Base-by-base conservation (phyloP, 1,140 invertebrate genomes). In the Cotesia vestalis region DNA sequence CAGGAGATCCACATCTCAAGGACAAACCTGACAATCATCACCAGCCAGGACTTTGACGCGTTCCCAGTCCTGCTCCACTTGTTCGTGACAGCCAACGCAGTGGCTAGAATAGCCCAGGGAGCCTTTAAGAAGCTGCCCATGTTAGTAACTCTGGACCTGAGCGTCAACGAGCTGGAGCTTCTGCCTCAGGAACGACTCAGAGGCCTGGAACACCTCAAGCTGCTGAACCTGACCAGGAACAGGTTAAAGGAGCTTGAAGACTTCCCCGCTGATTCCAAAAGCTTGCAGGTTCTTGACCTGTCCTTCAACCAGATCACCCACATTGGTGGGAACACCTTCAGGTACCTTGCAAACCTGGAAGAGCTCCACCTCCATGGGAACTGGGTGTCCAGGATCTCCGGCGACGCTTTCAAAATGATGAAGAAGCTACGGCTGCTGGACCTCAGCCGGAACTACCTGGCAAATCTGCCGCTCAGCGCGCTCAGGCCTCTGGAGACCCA, bases 1-100 rank as follows among this genome's bases (percentile, higher is more conserved):
- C 91, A 94, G 81, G 93, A 95, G 82, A 88, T 97, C 8, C 91
- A 94, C 78, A 92, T 96, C 69, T 92, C 91, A 59, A 89, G 90
- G 20, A 96, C 95, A 0, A 96, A 96, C 82, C 86, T 97, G 11
- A 94, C 91, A 1, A 92, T 96, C 63, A 89, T 97, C 3, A 95
- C 94, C 0, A 94, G 94, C 60, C 93, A 93, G 78, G 95, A 96
- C 78, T 96, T 97, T 79, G 92, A 94, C 78, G 90, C 93, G n/a
- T 96, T 96, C 77, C 92, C 94, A 2, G 90, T 91, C 0, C 85
- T 97, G 8, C 89, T 93, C 75, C 91, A 92, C 77, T 86, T 97
- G n/a, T 92, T 91, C 74, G 82, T 97, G 52, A 87, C 89, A 1
- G 87, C 91, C 73, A 97, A 96, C 82, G 88, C 90, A 72, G 94